Percentiles rank a stretch among this genome's conserved stretches.
Conservation (phyloP, 2,888 invertebrate species). For the Ametastegia equiseti region DNA sequence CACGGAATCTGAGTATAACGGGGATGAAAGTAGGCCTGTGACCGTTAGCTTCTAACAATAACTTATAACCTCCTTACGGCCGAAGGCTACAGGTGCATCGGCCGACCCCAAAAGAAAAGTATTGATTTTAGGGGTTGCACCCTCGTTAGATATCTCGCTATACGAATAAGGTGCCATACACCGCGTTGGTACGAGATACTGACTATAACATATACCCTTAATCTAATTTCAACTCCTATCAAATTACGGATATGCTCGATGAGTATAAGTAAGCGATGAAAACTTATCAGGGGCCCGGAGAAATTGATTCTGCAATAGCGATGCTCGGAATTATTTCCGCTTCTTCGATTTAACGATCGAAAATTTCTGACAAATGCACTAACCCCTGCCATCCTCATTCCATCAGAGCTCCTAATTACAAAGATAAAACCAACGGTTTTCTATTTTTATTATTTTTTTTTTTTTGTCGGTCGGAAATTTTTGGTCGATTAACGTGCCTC, state of each 20-base stretch:
- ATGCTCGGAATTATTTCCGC: background rate
- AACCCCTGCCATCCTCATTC: background rate
- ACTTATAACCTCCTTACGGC: conserved; percentile 30
- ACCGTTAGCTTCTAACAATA: conserved; percentile 27
- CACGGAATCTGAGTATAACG: background rate
- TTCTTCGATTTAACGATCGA: background rate
- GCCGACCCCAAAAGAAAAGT: conserved; percentile 65
- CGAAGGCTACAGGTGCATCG: conserved; percentile 64
- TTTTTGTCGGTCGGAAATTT: background rate
- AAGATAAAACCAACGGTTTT: background rate
- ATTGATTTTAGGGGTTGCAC: conserved; percentile 64
- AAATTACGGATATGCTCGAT: background rate
- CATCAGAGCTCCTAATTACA: background rate
- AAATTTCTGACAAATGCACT: background rate
- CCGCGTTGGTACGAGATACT: conserved; percentile 33
- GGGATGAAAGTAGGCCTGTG: conserved; percentile 34
- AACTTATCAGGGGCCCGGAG: background rate
- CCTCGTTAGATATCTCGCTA: conserved; percentile 39
- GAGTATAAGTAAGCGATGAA: background rate
- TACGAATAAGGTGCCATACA: conserved; percentile 20
- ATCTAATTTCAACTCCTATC: background rate
- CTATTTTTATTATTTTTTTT: background rate
- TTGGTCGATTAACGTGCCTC: background rate
- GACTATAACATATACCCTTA: background rate
- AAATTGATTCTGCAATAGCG: background rate